These are phyloP conservation scores for Drosophila serrata DNA, from an alignment of 1,140 invertebrate genomes.

Conservation along the genomic window DNA sequence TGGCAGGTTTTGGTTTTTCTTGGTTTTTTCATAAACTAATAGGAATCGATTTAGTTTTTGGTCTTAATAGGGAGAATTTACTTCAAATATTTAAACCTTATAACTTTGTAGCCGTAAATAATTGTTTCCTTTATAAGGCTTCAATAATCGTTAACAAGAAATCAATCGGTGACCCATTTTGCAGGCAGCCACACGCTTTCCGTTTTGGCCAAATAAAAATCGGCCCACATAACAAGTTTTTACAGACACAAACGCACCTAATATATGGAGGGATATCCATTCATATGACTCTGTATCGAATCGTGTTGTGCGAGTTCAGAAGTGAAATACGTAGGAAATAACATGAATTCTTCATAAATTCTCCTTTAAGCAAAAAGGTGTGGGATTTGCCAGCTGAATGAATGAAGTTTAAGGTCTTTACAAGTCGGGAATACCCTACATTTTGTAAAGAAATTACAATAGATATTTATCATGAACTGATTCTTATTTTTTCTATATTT, in stretches of 20 bases:
- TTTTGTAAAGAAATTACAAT: background rate
- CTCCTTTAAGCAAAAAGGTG: constrained; percentile 8
- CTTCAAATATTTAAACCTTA: background rate
- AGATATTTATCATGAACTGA: rapidly evolving
- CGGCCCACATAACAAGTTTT: constrained; percentile 39
- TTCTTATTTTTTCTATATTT: background rate
- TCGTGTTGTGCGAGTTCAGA: constrained; percentile 22
- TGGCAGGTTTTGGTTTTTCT: too few species aligned
- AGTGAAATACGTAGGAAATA: constrained; percentile 41
- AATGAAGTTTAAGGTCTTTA: background rate
- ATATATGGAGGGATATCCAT: constrained; percentile 5
- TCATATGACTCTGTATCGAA: constrained; percentile 38
- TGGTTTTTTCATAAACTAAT: background rate
- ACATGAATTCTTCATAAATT: constrained; percentile 51
- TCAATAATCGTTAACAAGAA: background rate
- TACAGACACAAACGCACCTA: constrained; percentile 13
- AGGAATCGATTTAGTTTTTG: background rate
- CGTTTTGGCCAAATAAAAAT: constrained; percentile 10
- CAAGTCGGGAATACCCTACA: background rate
- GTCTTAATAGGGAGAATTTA: background rate
- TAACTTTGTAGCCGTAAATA: background rate
- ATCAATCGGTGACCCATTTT: constrained; percentile 32
- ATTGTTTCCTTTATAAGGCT: background rate
- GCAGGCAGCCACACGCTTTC: background rate
- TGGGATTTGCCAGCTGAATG: constrained; percentile 15